These are phyloP conservation scores for Dunckerocampus dactyliophorus DNA, from an alignment of 2,113 vertebrate genomes.

Conservation along the genomic window DNA sequence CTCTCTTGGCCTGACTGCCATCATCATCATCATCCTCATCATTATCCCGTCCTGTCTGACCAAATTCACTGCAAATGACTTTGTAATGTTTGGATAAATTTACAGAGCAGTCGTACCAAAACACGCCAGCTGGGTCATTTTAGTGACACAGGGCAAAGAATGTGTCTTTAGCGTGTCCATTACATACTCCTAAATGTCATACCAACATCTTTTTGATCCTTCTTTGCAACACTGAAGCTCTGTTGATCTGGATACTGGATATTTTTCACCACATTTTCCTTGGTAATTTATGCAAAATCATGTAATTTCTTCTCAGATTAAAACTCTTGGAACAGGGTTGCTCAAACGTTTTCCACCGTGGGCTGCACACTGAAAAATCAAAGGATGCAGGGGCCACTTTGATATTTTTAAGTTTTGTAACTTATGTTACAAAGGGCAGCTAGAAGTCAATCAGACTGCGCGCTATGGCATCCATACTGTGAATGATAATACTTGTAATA, in stretches of 20 bases:
- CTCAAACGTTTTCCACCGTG: too few species aligned
- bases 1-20: slow-evolving; percentile 40
- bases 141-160: slow-evolving; percentile 22
- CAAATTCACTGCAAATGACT: slow-evolving; percentile 5
- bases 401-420: too few species aligned
- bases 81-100: background rate
- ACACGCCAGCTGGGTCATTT: slow-evolving; percentile 11
- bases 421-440: too few species aligned
- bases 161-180: slow-evolving; percentile 10
- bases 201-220: slow-evolving; percentile 9
- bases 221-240: slow-evolving; percentile 6
- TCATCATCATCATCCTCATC: slow-evolving; percentile 24
- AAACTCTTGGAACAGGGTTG: too few species aligned
- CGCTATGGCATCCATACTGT: too few species aligned
- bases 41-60: slow-evolving; percentile 15
- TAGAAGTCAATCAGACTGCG: too few species aligned
- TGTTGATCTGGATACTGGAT: background rate
- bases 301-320: slow-evolving; percentile 41
- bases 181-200: slow-evolving; percentile 5
- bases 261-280: slow-evolving; percentile 17
- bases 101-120: slow-evolving; percentile 8
- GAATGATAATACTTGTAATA: too few species aligned
- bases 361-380: too few species aligned
- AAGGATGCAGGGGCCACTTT: too few species aligned
- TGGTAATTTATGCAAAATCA: slow-evolving; percentile 11